Percentiles rank a stretch among this genome's conserved stretches.
Conservation (phyloP, 2,113 vertebrate species). For the Peromyscus polionotus region DNA sequence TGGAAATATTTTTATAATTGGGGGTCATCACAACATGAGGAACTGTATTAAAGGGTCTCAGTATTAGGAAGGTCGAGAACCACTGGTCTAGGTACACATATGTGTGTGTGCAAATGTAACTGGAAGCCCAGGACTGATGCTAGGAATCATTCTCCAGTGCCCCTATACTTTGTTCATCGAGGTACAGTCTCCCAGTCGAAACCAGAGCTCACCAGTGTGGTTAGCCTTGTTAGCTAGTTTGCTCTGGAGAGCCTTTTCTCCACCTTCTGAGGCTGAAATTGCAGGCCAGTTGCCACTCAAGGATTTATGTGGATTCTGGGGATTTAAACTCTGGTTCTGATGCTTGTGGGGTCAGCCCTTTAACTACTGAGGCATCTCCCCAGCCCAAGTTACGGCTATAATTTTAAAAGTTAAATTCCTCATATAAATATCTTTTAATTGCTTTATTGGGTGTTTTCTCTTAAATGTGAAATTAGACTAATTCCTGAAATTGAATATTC, state of each 20-base stretch:
- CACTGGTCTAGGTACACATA: no score
- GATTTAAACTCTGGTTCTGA: neutral
- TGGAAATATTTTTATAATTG: no score
- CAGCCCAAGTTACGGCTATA: neutral
- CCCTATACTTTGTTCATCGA: neutral
- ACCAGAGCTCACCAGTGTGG: neutral
- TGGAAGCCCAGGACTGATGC: neutral
- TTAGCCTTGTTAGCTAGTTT: neutral
- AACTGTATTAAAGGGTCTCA: neutral
- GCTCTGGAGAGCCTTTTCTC: neutral
- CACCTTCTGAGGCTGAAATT: neutral
- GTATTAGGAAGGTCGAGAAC: neutral
- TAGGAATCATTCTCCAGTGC: no score
- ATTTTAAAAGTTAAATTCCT: slow-evolving; percentile 31
- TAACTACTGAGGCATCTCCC: neutral
- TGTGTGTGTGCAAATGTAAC: no score
- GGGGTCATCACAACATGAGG: neutral
- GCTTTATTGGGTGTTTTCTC: neutral
- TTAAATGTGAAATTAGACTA: slow-evolving; percentile 20
- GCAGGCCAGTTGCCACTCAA: neutral
- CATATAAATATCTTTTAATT: slow-evolving; percentile 7
- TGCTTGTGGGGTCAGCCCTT: neutral
- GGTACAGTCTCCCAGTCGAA: neutral
- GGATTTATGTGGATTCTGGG: neutral
- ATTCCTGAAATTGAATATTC: slow-evolving; percentile 7